Evolutionary conservation across 2,113 vertebrate genomes (phyloP), one percentile per base, ranked within the genome.

Genomic region (Notothenia rossii): DNA sequence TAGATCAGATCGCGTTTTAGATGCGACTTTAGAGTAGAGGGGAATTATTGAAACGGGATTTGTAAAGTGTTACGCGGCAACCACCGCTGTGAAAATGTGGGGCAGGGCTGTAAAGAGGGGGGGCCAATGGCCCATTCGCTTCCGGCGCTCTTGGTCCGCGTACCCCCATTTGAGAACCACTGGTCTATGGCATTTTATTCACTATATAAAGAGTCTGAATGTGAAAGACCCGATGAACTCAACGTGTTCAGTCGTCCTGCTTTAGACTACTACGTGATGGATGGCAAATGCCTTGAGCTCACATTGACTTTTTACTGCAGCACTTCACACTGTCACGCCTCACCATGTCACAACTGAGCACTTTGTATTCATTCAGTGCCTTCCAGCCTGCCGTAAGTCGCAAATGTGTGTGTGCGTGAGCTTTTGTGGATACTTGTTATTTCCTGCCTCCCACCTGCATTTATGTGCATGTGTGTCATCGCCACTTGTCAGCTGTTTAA

Each of bases 311-410:
- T 84, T 81, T 60, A 75, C 55, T 65, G 68, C 7, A 15, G 69
- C 63, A 70, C 84, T 83, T 84, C 75, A 82, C 78, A 69, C 67
- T 76, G 84, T 91, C 78, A 78, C 25, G 36, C 53, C 58, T 72
- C 63, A 18, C 61, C 75, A 55, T 76, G 77, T 84, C 80, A 87
- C 90, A 86, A 82, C 67, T 61, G 58, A 81, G 72, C 50, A 33
- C 68, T 75, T 51, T 54, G 48, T 49, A 78, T 83, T 83, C 79
- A 72, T 56, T 79, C 72, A 10, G 55, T 53, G 43, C 49, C 45
- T 63, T 45, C 63, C 62, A 75, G 63, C 48, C 25, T 54, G 33
- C 33, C 10, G 13, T 40, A 40, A 36, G 49, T 58, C 1, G 2
- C 17, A 73, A 55, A 59, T 29, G 51, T 67, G 33, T 51, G 14